Evolutionary conservation across 2,888 invertebrate species (phyloP).

Genomic region (Callyntrura sp.): DNA sequence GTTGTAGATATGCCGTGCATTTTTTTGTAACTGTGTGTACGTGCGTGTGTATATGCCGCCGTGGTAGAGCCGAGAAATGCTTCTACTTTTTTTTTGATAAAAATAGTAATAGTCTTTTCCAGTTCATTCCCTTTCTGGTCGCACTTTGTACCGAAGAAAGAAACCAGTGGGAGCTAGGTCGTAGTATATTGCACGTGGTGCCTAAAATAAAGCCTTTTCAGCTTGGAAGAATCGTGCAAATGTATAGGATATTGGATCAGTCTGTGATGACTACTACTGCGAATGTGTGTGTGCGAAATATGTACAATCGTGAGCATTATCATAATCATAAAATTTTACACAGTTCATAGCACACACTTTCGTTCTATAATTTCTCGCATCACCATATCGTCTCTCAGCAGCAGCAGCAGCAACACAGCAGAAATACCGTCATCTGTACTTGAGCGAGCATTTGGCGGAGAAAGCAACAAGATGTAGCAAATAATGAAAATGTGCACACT

Average conservation of each 20-base stretch:
- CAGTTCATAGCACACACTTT: constrained; percentile 67
- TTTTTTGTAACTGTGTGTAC: neutral
- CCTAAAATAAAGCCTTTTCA: too few species aligned
- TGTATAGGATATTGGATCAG: neutral
- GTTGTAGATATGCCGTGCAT: neutral
- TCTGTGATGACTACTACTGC: too few species aligned
- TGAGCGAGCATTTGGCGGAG: neutral
- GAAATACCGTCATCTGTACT: too few species aligned
- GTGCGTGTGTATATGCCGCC: neutral
- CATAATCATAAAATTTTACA: constrained; percentile 73
- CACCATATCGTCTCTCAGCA: constrained; percentile 24
- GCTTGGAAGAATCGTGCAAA: neutral
- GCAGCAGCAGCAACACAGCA: neutral
- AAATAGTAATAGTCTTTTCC: neutral
- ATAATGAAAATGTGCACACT: too few species aligned
- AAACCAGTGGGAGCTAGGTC: neutral
- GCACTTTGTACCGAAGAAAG: neutral
- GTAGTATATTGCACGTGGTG: too few species aligned
- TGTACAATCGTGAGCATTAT: constrained; percentile 60
- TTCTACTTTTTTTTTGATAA: neutral
- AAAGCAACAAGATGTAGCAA: constrained; percentile 14
- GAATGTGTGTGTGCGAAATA: neutral
- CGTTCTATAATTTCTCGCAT: constrained; percentile 66
- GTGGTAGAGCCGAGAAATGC: neutral
- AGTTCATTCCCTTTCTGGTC: neutral